Percentiles rank a stretch among this genome's conserved stretches.
phyloP scores from a whole-genome alignment of 1,140 invertebrate genomes.

The Conus betulinus region DNA sequence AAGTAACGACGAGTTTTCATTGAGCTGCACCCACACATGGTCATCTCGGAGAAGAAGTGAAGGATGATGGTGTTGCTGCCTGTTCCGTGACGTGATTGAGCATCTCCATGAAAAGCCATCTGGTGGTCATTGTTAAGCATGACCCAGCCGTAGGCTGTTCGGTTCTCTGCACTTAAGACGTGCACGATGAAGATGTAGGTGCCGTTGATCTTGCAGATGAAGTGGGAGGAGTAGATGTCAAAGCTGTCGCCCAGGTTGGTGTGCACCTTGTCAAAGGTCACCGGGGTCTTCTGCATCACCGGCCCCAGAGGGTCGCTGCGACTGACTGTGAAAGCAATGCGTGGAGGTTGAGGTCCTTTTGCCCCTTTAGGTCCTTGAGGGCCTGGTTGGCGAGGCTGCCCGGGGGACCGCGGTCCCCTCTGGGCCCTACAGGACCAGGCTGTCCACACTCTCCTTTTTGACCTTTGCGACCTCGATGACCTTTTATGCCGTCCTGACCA shows the following conservation, averaged over 20 bases:
- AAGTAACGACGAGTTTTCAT: constrained; percentile 69
- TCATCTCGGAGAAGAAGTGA: constrained; percentile 64
- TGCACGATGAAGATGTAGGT: constrained; percentile 74
- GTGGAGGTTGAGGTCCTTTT: constrained; percentile 49
- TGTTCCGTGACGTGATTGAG: constrained; percentile 68
- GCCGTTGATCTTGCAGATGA: constrained; percentile 72
- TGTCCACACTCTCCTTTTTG: constrained; percentile 50
- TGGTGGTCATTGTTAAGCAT: constrained; percentile 73
- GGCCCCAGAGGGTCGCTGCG: constrained; percentile 70
- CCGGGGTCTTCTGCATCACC: constrained; percentile 69
- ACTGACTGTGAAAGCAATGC: constrained; percentile 72
- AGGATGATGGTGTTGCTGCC: constrained; percentile 73
- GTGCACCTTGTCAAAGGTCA: constrained; percentile 72
- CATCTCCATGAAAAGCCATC: constrained; percentile 72
- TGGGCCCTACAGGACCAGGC: constrained; percentile 45
- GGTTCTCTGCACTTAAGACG: constrained; percentile 67
- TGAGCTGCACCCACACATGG: constrained; percentile 73
- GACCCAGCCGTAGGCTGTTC: constrained; percentile 72
- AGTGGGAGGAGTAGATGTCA: constrained; percentile 71
- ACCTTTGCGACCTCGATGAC: constrained; percentile 57
- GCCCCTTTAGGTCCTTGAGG: constrained; percentile 57
- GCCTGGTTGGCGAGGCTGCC: constrained; percentile 53
- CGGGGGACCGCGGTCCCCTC: constrained; percentile 48
- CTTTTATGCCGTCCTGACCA: constrained; percentile 50
- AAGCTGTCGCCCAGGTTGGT: constrained; percentile 72